Percentiles rank a stretch among this genome's conserved stretches.
Evolutionary conservation across 2,113 vertebrate genomes (phyloP).

Genomic region (Syngnathoides biaculeatus): DNA sequence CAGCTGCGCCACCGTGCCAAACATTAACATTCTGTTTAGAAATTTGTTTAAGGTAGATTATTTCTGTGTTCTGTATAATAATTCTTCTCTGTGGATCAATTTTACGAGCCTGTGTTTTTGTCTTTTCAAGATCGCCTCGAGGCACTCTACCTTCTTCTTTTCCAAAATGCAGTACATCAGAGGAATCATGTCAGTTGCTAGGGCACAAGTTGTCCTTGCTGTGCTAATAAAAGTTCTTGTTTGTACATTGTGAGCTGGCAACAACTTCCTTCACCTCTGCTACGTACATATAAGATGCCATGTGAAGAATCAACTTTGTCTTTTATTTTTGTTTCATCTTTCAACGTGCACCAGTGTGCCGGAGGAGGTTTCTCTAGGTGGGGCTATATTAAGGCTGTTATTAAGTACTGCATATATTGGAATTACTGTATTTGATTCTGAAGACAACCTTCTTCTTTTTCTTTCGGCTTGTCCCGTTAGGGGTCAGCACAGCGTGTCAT

Average conservation of each 20-base stretch:
- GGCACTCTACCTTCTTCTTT: background rate
- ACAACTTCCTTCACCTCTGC: background rate
- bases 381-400: no score
- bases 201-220: background rate
- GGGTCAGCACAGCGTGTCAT: no score
- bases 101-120: background rate
- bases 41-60: no score
- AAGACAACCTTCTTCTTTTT: no score
- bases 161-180: background rate
- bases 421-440: no score
- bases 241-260: background rate
- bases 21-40: no score
- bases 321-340: background rate
- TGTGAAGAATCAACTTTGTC: no score
- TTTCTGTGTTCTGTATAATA: background rate
- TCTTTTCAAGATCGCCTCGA: background rate
- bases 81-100: background rate
- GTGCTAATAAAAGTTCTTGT: slow-evolving; percentile 2
- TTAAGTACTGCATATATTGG: no score
- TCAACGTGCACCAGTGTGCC: slow-evolving; percentile 3
- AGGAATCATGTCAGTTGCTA: background rate
- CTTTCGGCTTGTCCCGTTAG: no score
- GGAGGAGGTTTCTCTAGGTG: no score
- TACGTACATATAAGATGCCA: slow-evolving; percentile 3
- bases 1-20: no score